Base-by-base conservation (phyloP, 2,113 vertebrate species). In the Macrotis lagotis region DNA sequence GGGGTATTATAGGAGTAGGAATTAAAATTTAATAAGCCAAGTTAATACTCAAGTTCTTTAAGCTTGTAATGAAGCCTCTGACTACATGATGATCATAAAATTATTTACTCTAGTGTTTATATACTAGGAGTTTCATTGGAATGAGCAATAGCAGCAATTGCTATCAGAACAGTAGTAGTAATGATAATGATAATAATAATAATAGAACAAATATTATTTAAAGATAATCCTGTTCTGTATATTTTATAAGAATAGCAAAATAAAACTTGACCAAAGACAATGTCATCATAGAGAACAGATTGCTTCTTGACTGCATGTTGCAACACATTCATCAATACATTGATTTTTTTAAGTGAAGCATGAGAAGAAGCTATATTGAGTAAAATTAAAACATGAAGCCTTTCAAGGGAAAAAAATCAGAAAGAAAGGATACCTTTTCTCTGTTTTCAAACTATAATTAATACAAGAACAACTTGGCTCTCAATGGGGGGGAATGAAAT, bases 191-290 rank as follows among this genome's bases (percentile, higher is more conserved):
- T n/a, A n/a, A n/a, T n/a, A n/a, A n/a, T n/a, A n/a, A n/a, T n/a
- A n/a, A n/a, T n/a, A n/a, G n/a, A n/a, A n/a, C n/a, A n/a, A n/a
- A 66, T 66, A 37, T 31, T 37, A 37, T 66, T 66, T 66, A 37
- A 66, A 66, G 14, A 12, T 66, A 12, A 14, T 37, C 14, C 55
- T 66, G 11, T 12, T 93, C 47, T 48, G 16, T 48, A 0, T 66
- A 51, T 90, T 89, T 95, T 95, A 51, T 28, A 94, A 47, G 0
- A 12, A 31, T 50, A 52, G 0, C 92, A 31, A 55, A 91, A 28
- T 95, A 92, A 90, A 95, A 93, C 52, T 44, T 90, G 5, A 12
- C 51, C 52, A 4, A 52, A 88, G 25, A 97, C 96, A 95, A 90
- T 91, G 91, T 48, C 5, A 90, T 51, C 37, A 93, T 19, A 51